Evolutionary conservation across 2,888 invertebrate species (phyloP).

Genomic region (Amiota mariae): DNA sequence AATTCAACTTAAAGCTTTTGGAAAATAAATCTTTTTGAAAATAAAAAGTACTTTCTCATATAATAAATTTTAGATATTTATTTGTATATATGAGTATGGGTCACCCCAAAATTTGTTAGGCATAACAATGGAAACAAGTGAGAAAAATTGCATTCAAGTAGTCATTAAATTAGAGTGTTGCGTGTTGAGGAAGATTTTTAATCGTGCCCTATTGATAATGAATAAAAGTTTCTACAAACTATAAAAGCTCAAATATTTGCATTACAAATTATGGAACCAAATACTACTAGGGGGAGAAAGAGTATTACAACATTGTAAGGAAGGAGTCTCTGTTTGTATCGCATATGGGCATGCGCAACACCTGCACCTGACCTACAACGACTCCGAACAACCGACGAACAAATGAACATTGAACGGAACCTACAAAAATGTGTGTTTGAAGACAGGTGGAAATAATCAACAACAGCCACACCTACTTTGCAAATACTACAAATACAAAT

Average conservation of each 20-base stretch:
- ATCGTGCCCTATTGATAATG: not conserved
- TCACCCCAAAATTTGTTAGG: too few relatives aligned
- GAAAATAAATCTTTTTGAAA: constrained; percentile 31
- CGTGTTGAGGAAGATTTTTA: not conserved
- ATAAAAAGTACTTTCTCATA: too few relatives aligned
- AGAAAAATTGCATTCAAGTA: too few relatives aligned
- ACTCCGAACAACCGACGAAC: not conserved
- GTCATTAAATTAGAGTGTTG: too few relatives aligned
- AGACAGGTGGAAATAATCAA: constrained; percentile 10
- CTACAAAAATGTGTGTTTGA: constrained; percentile 14
- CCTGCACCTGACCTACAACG: constrained; percentile 28
- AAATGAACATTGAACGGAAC: not conserved
- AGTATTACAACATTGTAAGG: too few relatives aligned
- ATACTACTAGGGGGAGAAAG: too few relatives aligned
- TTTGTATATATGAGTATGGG: too few relatives aligned
- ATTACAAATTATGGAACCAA: constrained; percentile 6
- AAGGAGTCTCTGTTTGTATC: too few relatives aligned
- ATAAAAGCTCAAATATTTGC: constrained; percentile 21
- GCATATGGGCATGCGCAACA: not conserved
- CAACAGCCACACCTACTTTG: constrained; percentile 24
- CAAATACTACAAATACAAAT: constrained; percentile 22
- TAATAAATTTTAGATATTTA: too few relatives aligned
- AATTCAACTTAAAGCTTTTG: not conserved
- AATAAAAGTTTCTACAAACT: constrained; percentile 9
- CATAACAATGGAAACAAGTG: too few relatives aligned